A percentile compares a stretch with the other conserved stretches of the same genome.
These are phyloP conservation scores for Pluvianellus socialis DNA, from an alignment of 2,113 vertebrate species.

Conservation along the genomic window DNA sequence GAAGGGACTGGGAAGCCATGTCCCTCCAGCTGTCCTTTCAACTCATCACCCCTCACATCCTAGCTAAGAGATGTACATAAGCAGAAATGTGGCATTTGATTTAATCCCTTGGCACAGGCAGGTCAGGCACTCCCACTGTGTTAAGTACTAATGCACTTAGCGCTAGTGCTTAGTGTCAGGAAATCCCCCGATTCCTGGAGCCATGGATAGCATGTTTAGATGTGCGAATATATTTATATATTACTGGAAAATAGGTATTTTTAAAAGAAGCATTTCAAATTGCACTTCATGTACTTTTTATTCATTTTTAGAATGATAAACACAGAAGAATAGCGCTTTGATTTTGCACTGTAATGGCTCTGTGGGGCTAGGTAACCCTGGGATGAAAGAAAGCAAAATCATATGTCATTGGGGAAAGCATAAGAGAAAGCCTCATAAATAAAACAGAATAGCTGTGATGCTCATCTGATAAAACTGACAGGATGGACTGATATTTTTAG, in stretches of 20 bases:
- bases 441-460: neutral
- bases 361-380: neutral
- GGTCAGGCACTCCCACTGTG: conserved; percentile 11
- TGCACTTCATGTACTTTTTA: neutral
- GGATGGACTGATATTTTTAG: neutral
- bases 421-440: neutral
- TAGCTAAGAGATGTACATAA: neutral
- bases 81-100: conserved; percentile 39
- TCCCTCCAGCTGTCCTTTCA: neutral
- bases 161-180: conserved; percentile 13
- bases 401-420: neutral
- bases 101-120: conserved; percentile 45
- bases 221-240: neutral
- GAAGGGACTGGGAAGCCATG: neutral
- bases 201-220: neutral
- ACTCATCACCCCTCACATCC: neutral
- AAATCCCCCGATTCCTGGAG: neutral
- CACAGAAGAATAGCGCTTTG: neutral
- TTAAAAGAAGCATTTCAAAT: neutral
- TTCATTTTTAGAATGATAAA: neutral
- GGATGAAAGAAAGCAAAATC: neutral
- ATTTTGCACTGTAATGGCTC: neutral
- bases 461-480: neutral
- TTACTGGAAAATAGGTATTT: neutral
- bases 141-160: neutral